Evolutionary conservation across 2,888 invertebrate species (phyloP).

Genomic region (Octodonta nipae): DNA sequence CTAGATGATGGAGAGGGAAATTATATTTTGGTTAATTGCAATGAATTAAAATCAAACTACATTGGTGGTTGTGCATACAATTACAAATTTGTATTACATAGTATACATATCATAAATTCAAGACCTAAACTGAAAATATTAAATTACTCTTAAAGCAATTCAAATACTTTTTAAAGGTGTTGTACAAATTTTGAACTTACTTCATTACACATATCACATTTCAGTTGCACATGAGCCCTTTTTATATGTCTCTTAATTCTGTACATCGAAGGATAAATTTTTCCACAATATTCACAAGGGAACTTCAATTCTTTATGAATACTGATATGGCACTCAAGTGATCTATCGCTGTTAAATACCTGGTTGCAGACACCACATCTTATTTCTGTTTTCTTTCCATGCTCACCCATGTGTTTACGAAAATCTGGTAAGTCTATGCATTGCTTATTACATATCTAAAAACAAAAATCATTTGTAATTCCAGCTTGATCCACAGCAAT

Average conservation of each 20-base stretch:
- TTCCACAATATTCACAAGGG: slow-evolving; percentile 25
- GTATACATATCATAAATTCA: no score
- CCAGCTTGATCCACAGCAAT: no score
- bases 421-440: slow-evolving; percentile 15
- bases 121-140: no score
- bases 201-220: slow-evolving; percentile 23
- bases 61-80: no score
- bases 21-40: no score
- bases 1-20: no score
- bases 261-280: slow-evolving; percentile 22
- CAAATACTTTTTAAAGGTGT: no score
- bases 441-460: slow-evolving; percentile 20
- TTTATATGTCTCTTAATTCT: slow-evolving; percentile 24
- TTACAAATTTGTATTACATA: no score
- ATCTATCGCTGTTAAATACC: slow-evolving; percentile 21
- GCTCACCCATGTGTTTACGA: slow-evolving; percentile 18
- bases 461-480: slow-evolving; percentile 4
- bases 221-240: slow-evolving; percentile 23
- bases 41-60: no score
- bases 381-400: slow-evolving; percentile 19
- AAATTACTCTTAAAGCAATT: no score
- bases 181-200: no score
- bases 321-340: slow-evolving; percentile 20
- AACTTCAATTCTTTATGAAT: slow-evolving; percentile 23
- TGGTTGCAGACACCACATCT: slow-evolving; percentile 22